Percentiles rank a stretch among this genome's conserved stretches.
These are phyloP conservation scores for Dipus sagitta DNA, from an alignment of 2,797 vertebrate species.

Conservation along the genomic window DNA sequence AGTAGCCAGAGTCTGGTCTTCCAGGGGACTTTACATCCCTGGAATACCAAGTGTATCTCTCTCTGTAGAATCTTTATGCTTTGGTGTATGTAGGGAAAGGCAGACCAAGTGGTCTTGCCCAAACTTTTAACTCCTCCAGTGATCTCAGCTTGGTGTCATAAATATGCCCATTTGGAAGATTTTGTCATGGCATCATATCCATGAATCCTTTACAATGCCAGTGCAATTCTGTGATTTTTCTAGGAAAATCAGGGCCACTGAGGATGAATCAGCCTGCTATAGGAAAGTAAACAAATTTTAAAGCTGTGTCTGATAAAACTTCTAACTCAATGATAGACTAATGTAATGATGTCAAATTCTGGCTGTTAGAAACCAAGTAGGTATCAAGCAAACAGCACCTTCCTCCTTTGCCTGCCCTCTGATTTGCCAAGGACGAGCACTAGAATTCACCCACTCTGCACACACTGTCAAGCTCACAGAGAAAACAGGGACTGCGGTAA, in stretches of 20 bases:
- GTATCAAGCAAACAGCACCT: neutral
- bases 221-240: neutral
- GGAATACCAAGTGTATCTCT: neutral
- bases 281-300: neutral
- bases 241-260: neutral
- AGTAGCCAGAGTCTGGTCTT: neutral
- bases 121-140: no score
- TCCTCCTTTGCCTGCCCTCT: neutral
- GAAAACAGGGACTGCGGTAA: neutral
- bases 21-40: neutral
- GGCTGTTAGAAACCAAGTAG: neutral
- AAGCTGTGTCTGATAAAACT: neutral
- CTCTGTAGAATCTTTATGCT: no score
- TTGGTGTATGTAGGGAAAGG: neutral
- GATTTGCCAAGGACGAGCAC: conserved; percentile 24
- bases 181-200: neutral
- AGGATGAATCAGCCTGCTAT: neutral
- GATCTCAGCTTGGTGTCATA: neutral
- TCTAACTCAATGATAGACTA: neutral
- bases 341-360: neutral
- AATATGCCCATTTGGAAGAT: neutral
- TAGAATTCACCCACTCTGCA: neutral
- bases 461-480: neutral
- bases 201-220: neutral
- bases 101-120: neutral